Percentiles rank a stretch among this genome's conserved stretches.
Evolutionary conservation across 2,113 vertebrate species (phyloP).

Genomic region (Harpagus bidentatus): DNA sequence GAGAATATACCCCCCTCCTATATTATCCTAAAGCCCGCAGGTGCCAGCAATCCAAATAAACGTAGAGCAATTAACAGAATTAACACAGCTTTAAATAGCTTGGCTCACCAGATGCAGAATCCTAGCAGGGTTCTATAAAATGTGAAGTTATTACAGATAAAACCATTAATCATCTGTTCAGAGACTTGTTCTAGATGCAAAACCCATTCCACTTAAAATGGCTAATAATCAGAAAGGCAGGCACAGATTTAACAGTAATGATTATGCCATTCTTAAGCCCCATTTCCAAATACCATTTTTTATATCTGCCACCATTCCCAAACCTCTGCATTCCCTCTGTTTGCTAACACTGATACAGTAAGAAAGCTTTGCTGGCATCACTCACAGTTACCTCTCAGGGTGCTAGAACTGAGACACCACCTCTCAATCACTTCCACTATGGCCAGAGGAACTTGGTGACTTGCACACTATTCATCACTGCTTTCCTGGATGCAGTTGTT

Average conservation of each 20-base stretch:
- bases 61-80: conserved; percentile 81
- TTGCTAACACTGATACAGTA: background rate
- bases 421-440: background rate
- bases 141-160: conserved; percentile 78
- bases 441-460: background rate
- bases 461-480: fast-evolving
- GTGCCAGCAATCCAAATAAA: conserved; percentile 81
- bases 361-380: background rate
- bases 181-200: conserved; percentile 73
- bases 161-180: conserved; percentile 82
- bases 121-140: conserved; percentile 77
- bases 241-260: conserved; percentile 46
- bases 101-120: conserved; percentile 78
- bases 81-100: conserved; percentile 83
- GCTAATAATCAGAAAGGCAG: conserved; percentile 72
- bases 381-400: background rate
- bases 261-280: conserved; percentile 22
- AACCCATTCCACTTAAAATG: conserved; percentile 70
- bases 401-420: background rate
- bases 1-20: background rate
- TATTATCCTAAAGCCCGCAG: conserved; percentile 74
- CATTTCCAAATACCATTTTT: conserved; percentile 56
- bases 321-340: background rate
- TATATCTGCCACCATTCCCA: background rate
- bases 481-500: background rate